Base-by-base conservation (phyloP, 2,113 vertebrate species). In the Crypturellus undulatus region DNA sequence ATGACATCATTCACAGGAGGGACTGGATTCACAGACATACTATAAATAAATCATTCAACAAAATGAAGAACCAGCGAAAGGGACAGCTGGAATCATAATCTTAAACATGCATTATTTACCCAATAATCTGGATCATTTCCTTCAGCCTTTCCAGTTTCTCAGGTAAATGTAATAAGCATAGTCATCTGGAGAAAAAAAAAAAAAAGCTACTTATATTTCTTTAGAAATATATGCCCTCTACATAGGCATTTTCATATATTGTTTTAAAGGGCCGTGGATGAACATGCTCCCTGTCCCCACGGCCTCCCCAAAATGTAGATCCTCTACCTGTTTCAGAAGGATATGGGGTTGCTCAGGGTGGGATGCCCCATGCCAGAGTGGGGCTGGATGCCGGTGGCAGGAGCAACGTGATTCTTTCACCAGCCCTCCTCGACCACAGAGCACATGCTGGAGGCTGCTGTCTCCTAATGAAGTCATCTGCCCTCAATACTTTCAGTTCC, bases 1-100 rank as follows among this genome's bases (percentile, higher is more conserved):
- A 72, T 96, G 70, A 93, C 92, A 73, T 96, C 96, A 95, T 34
- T 82, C 79, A 67, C 63, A 79, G 70, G 90, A 91, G 78, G n/a
- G 64, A 43, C 81, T 71, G 60, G 47, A 89, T 91, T 90, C 54
- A 34, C 34, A 95, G 84, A 72, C 67, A 75, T 47, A 4, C 19
- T 69, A 40, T 89, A 89, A 96, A 95, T 84, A 92, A 94, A 92
- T 89, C 82, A 79, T 90, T 91, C 38, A 83, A 58, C 59, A 87
- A 89, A 94, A 90, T 78, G 64, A 92, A 84, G 82, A 92, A 79
- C 10, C 22, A 73, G 64, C 12, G 69, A 34, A 83, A 82, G 43
- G 34, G 15, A 59, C 43, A 77, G 54, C 24, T 20, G 2, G 49
- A 83, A 18, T 84, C 26, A 52, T 78, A 85, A 71, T 90, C 78